These are phyloP conservation scores for Neotoxoptera formosana DNA, from an alignment of 1,140 invertebrate species.

Conservation along the genomic window DNA sequence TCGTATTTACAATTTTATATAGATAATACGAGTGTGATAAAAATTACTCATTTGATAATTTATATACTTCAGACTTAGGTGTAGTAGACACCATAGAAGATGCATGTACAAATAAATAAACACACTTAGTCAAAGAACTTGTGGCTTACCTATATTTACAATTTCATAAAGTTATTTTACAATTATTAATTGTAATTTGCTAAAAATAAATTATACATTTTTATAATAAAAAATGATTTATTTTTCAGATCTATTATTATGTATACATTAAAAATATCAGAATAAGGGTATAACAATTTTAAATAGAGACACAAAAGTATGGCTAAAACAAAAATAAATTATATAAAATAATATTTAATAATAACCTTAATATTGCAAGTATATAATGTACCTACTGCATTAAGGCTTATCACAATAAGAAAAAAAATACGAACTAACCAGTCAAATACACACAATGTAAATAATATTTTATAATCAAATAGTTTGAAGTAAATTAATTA, in stretches of 20 bases:
- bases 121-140: too few species aligned
- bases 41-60: too few species aligned
- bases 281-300: constrained; percentile 37
- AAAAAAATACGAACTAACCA: background rate
- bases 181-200: too few species aligned
- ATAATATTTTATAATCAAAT: background rate
- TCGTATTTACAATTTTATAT: too few species aligned
- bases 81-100: too few species aligned
- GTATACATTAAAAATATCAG: background rate
- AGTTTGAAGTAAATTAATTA: background rate
- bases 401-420: background rate
- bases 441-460: constrained; percentile 9
- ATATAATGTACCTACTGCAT: background rate
- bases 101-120: too few species aligned
- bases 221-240: background rate
- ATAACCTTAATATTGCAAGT: background rate
- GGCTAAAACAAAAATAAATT: constrained; percentile 34
- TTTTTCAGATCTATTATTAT: background rate
- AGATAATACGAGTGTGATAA: too few species aligned
- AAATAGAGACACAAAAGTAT: background rate
- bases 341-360: background rate
- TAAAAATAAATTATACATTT: too few species aligned
- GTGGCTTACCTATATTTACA: too few species aligned
- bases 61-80: too few species aligned
- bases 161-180: too few species aligned